Percentiles rank a stretch among this genome's conserved stretches.
Evolutionary conservation across 2,888 invertebrate species (phyloP).

Genomic region (Cecidostiba fungosa): DNA sequence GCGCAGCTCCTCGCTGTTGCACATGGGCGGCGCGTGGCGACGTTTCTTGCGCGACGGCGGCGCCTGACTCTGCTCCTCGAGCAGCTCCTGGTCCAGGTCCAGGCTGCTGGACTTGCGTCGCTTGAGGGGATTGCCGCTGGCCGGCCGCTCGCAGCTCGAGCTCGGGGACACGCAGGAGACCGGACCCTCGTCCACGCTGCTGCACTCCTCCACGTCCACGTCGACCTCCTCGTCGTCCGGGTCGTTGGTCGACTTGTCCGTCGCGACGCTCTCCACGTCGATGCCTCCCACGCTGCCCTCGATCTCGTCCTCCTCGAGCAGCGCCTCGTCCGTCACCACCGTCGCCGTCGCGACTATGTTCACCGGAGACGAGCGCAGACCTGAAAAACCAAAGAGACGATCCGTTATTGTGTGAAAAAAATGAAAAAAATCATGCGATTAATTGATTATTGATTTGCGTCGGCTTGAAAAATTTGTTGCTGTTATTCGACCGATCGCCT

Average conservation of each 20-base stretch:
- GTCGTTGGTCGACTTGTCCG: conserved; percentile 71
- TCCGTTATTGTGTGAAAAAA: too few relatives aligned
- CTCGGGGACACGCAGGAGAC: conserved; percentile 52
- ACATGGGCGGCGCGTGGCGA: conserved; percentile 76
- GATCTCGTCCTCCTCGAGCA: conserved; percentile 81
- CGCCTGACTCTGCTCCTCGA: conserved; percentile 72
- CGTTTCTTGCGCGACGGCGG: conserved; percentile 26
- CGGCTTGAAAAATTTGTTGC: too few relatives aligned
- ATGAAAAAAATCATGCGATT: too few relatives aligned
- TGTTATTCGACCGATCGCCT: too few relatives aligned
- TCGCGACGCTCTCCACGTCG: conserved; percentile 81
- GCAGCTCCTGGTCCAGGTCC: conserved; percentile 67
- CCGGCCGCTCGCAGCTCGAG: not conserved
- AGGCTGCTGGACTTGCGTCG: conserved; percentile 46
- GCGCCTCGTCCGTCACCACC: conserved; percentile 79
- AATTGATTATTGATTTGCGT: too few relatives aligned
- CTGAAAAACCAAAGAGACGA: conserved; percentile 41
- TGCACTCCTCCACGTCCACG: conserved; percentile 84
- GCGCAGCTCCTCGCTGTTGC: conserved; percentile 84
- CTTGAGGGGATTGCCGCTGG: conserved; percentile 39
- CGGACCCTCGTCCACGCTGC: conserved; percentile 81
- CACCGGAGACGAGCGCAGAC: conserved; percentile 73
- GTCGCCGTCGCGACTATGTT: conserved; percentile 79
- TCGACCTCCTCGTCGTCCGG: conserved; percentile 81
- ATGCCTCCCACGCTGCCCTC: conserved; percentile 80